Conservation (phyloP, 2,113 vertebrate species). For the Saguinus midas region DNA sequence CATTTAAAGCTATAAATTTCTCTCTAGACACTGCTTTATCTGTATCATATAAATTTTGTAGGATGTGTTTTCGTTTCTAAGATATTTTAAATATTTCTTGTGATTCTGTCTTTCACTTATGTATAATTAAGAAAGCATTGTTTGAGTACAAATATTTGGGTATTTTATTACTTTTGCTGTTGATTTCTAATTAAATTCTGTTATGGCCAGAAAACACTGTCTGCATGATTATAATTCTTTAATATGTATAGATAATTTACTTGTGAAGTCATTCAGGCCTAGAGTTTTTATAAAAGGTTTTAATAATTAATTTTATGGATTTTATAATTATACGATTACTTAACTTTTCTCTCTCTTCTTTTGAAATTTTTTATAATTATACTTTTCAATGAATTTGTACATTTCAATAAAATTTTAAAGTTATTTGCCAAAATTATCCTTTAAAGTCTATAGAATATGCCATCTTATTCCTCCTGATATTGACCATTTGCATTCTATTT, state of each 20-base stretch:
- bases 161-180: not conserved
- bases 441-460: not conserved
- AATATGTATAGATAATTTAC: not conserved
- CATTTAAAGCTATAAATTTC: not conserved
- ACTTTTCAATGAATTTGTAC: not conserved
- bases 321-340: not conserved
- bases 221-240: not conserved
- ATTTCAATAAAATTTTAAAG: not conserved
- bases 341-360: not conserved
- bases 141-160: not conserved
- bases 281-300: not conserved
- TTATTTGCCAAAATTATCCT: not conserved
- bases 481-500: not conserved
- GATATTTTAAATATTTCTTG: not conserved
- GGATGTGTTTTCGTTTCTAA: not conserved
- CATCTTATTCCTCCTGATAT: not conserved
- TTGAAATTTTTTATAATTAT: not conserved
- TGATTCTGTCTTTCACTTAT: not conserved
- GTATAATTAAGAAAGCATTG: not conserved
- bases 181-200: not conserved
- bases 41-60: not conserved
- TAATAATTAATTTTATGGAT: not conserved
- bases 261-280: too few species aligned
- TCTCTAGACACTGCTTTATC: not conserved
- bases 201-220: not conserved